Conservation (phyloP, 2,797 vertebrate genomes). For the Sternotherus odoratus region DNA sequence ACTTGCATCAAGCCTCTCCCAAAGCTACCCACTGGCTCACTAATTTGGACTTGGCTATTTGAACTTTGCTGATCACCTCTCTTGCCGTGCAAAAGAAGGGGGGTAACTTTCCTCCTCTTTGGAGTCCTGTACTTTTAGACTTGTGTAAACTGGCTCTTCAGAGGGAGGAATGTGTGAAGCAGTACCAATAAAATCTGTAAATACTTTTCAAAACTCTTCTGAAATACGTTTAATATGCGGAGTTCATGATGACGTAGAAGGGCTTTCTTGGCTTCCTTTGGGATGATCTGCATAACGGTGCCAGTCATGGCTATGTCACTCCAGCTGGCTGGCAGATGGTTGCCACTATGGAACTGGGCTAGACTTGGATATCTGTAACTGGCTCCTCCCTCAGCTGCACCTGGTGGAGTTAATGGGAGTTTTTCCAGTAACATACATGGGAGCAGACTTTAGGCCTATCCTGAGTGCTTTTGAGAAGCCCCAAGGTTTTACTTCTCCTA, state of each 20-base stretch:
- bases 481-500: neutral
- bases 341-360: neutral
- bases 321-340: neutral
- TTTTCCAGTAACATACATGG: neutral
- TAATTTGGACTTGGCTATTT: neutral
- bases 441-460: neutral
- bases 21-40: neutral
- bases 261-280: neutral
- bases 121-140: neutral
- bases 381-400: rapidly evolving
- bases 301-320: neutral
- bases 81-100: neutral
- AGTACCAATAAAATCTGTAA: neutral
- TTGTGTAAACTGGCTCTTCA: neutral
- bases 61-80: neutral
- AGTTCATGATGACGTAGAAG: neutral
- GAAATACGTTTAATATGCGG: neutral
- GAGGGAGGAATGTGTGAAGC: neutral
- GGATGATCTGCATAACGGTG: neutral
- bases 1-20: neutral
- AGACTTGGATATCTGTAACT: neutral
- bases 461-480: neutral
- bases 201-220: neutral
- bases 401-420: neutral
- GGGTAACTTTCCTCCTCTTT: neutral